Percentiles rank a stretch among this genome's conserved stretches.
Conservation (phyloP, 1,140 invertebrate genomes). For the Trialeurodes vaporariorum region DNA sequence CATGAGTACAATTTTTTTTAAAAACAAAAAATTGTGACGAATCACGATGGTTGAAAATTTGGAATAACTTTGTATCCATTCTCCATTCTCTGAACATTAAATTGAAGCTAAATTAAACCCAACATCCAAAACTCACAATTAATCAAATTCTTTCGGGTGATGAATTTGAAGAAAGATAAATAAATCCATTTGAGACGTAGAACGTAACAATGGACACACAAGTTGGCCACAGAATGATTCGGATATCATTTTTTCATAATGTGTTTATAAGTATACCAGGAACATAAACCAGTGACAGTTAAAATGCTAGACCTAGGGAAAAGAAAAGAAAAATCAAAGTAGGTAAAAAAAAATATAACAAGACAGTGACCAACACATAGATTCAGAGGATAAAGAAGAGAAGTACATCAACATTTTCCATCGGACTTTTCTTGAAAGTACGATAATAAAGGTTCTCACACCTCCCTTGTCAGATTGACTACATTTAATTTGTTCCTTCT, state of each 20-base stretch:
- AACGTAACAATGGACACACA: too few species aligned
- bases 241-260: background rate
- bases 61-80: too few species aligned
- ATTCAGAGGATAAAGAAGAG: background rate
- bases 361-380: background rate
- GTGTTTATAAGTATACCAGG: background rate
- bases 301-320: background rate
- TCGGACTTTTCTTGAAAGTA: background rate
- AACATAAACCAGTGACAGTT: background rate
- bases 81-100: too few species aligned
- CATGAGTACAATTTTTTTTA: too few species aligned
- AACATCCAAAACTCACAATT: too few species aligned
- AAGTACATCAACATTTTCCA: background rate
- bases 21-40: too few species aligned
- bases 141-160: too few species aligned
- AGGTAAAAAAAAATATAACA: background rate
- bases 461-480: background rate
- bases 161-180: too few species aligned
- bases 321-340: background rate
- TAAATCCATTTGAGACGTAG: too few species aligned
- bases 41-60: too few species aligned
- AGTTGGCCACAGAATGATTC: too few species aligned
- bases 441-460: background rate
- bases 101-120: too few species aligned
- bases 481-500: background rate